Evolutionary conservation across 2,888 invertebrate genomes (phyloP).

Genomic region (Hypsopygia costalis): DNA sequence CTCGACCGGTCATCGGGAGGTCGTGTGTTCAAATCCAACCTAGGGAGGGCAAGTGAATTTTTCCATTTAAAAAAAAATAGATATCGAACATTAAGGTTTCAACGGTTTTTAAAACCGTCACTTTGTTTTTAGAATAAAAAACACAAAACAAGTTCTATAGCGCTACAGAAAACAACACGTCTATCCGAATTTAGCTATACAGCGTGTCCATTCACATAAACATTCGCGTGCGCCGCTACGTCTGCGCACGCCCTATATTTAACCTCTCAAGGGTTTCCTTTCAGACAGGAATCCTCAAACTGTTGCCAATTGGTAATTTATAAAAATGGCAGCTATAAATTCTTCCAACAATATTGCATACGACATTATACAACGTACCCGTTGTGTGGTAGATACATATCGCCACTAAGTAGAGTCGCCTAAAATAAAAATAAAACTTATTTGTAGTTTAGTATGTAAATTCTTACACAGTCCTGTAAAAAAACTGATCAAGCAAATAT

Average conservation of each 20-base stretch:
- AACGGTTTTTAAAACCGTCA: background rate
- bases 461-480: no score
- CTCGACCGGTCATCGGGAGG: no score
- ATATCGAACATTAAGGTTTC: background rate
- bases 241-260: conserved; percentile 68
- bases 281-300: conserved; percentile 13
- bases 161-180: background rate
- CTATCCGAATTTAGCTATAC: conserved; percentile 34
- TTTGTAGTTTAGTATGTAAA: no score
- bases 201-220: conserved; percentile 59
- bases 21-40: no score
- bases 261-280: conserved; percentile 72
- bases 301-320: background rate
- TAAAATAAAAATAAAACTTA: no score
- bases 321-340: no score
- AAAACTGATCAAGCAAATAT: no score
- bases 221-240: conserved; percentile 55
- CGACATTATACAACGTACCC: no score
- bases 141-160: conserved; percentile 17
- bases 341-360: no score
- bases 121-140: conserved; percentile 18
- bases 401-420: no score
- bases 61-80: background rate
- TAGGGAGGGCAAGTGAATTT: no score
- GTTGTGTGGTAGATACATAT: no score